These are phyloP conservation scores for Tachina fera DNA, from an alignment of 2,888 invertebrate species.

Conservation along the genomic window DNA sequence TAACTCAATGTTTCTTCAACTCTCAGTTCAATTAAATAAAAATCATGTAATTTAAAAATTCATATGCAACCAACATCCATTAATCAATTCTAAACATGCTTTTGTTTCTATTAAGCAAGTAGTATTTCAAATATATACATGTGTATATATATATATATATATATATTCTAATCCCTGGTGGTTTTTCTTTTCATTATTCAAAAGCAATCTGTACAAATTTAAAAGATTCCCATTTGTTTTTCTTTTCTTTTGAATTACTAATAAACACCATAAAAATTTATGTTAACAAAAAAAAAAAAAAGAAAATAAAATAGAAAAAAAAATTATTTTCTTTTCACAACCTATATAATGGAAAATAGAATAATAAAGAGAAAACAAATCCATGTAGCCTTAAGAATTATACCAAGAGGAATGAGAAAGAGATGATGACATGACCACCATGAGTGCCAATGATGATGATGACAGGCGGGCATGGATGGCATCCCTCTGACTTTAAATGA, in stretches of 20 bases:
- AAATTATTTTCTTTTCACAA: constrained; percentile 1
- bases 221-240: constrained; percentile 3
- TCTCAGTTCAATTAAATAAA: not conserved
- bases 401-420: not conserved
- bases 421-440: constrained; percentile 57
- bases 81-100: constrained; percentile 4
- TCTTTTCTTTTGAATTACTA: constrained; percentile 23
- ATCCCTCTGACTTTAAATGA: constrained; percentile 23
- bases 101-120: not conserved
- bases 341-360: constrained; percentile 29
- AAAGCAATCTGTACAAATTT: constrained; percentile 24
- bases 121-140: not conserved
- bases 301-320: not conserved
- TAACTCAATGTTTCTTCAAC: too few relatives aligned
- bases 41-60: not conserved
- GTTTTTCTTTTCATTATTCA: not conserved
- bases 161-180: constrained; percentile 1
- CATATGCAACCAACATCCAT: not conserved
- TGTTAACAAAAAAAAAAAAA: not conserved
- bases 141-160: too few relatives aligned
- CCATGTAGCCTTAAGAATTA: constrained; percentile 27
- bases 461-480: not conserved
- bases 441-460: constrained; percentile 44
- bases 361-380: constrained; percentile 30
- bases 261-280: constrained; percentile 46